Evolutionary conservation across 2,797 vertebrate species (phyloP).

Genomic region (Cuniculus paca): DNA sequence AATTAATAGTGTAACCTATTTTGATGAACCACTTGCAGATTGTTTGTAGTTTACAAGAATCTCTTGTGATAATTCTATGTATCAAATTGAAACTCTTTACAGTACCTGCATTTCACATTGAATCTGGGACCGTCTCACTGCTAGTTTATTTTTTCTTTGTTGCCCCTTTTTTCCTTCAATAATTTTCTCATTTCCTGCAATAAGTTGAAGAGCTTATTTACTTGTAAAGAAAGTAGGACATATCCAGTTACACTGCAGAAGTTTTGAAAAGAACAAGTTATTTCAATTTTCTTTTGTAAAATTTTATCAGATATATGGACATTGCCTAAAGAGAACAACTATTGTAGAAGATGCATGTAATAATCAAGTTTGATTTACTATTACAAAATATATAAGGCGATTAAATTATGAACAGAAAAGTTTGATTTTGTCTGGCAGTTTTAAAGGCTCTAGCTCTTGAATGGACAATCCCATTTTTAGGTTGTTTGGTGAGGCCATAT

Average conservation of each 20-base stretch:
- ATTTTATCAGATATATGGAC: neutral
- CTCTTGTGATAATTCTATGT: neutral
- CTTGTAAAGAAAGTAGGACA: neutral
- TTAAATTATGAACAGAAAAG: neutral
- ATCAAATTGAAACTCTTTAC: neutral
- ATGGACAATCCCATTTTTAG: neutral
- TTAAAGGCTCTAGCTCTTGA: neutral
- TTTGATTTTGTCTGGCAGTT: neutral
- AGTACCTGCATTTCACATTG: neutral
- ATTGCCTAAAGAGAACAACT: slow-evolving; percentile 1
- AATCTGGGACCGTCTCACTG: neutral
- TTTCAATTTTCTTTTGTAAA: slow-evolving; percentile 38
- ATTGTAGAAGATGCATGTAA: neutral
- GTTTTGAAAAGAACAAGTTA: neutral
- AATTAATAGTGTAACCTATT: neutral
- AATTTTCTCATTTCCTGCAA: neutral
- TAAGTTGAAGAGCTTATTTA: neutral
- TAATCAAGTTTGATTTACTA: neutral
- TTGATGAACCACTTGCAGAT: neutral
- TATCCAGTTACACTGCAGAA: neutral
- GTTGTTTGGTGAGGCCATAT: neutral
- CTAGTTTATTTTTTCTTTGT: neutral
- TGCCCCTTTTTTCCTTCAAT: neutral
- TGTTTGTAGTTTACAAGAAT: neutral
- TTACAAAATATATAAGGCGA: neutral